Conservation (phyloP, 2,113 vertebrate species). For the Megaceryle torquata region DNA sequence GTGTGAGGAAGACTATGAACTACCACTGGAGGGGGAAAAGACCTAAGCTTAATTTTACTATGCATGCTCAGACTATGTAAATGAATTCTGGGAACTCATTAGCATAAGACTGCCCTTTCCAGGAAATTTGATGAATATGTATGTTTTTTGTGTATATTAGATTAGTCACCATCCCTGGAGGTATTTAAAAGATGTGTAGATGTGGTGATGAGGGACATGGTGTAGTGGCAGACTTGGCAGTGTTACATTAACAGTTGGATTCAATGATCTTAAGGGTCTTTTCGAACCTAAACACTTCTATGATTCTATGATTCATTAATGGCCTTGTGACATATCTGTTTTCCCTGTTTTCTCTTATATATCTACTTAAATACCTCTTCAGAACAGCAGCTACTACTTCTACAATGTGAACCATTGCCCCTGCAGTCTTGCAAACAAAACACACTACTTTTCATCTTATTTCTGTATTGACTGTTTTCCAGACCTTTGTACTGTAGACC, state of each 20-base stretch:
- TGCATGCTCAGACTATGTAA: no score
- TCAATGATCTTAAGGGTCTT: not conserved
- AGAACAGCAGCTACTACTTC: not conserved
- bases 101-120: no score
- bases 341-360: not conserved
- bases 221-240: not conserved
- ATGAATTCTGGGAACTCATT: no score
- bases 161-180: not conserved
- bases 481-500: not conserved
- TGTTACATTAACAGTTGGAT: not conserved
- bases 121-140: no score
- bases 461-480: not conserved
- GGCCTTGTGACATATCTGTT: not conserved
- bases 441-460: rapidly evolving
- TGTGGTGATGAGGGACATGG: not conserved
- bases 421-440: not conserved
- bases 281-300: not conserved
- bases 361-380: not conserved
- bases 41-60: no score
- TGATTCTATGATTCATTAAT: not conserved
- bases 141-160: no score
- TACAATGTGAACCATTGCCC: rapidly evolving
- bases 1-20: no score
- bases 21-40: no score
- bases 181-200: not conserved